These are phyloP conservation scores for Aldabrachelys gigantea DNA, from an alignment of 2,113 vertebrate species.

Conservation along the genomic window DNA sequence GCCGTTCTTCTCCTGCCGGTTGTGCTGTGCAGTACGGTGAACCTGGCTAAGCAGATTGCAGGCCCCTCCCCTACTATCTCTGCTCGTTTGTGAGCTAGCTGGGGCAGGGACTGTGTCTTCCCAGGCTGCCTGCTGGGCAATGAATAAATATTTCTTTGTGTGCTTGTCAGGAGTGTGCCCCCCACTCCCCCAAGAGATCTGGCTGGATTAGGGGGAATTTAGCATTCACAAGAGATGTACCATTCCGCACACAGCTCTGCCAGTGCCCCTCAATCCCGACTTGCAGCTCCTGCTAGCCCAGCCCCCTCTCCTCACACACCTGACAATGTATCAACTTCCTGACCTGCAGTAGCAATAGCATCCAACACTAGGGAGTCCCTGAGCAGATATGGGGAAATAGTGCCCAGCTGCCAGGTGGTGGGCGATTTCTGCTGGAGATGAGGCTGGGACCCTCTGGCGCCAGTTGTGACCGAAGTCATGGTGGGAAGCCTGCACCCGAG, in stretches of 20 bases:
- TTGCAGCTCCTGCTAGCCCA: no score
- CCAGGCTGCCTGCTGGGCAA: no score
- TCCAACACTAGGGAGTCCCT: not conserved
- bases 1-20: accelerated
- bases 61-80: no score
- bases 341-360: no score
- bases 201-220: not conserved
- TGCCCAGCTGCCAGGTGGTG: not conserved
- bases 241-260: not conserved
- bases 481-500: not conserved
- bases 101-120: not conserved
- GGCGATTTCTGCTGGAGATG: not conserved
- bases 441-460: not conserved
- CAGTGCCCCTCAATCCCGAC: no score
- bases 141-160: no score
- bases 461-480: not conserved
- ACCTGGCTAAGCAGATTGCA: no score
- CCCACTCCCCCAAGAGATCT: no score
- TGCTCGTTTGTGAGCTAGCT: not conserved
- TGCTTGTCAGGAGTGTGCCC: no score
- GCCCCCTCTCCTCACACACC: no score
- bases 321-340: no score
- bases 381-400: not conserved
- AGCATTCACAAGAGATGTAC: not conserved
- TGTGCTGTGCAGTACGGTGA: not conserved